phyloP scores from a whole-genome alignment of 2,113 vertebrate species.

The Patagioenas fasciata region DNA sequence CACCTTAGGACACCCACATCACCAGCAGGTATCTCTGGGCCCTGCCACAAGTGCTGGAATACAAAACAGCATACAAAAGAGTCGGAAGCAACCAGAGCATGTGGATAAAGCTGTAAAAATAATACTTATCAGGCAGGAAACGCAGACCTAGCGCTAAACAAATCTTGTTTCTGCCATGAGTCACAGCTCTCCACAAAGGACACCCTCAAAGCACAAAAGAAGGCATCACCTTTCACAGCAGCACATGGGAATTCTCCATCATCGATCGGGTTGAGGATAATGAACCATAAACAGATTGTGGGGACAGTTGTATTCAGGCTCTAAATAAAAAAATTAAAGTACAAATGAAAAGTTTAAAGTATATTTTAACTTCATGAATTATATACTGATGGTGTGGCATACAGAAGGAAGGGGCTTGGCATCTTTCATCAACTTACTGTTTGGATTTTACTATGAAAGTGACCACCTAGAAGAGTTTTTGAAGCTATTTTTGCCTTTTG shows the following conservation, averaged over 20 bases:
- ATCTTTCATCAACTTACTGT: not conserved
- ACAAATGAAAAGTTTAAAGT: not conserved
- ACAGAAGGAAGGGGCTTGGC: not conserved
- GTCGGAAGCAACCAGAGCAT: not conserved
- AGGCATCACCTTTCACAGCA: not conserved
- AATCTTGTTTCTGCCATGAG: not conserved
- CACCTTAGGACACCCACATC: not conserved
- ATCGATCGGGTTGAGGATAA: not conserved
- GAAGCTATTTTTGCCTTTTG: not conserved
- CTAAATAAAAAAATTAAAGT: not conserved
- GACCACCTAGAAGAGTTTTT: not conserved
- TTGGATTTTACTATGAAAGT: not conserved
- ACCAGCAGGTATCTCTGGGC: not conserved
- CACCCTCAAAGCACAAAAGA: not conserved
- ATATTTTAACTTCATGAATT: not conserved
- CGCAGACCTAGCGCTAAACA: not conserved
- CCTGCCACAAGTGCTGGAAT: not conserved
- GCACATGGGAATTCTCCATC: not conserved
- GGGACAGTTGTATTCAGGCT: not conserved
- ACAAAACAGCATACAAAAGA: rapidly evolving
- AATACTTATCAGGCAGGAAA: not conserved
- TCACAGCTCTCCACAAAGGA: not conserved
- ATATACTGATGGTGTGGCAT: not conserved
- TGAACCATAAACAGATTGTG: not conserved
- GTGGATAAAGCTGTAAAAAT: not conserved